phyloP scores from a whole-genome alignment of 2,113 vertebrate species.

The Phodopus roborovskii region DNA sequence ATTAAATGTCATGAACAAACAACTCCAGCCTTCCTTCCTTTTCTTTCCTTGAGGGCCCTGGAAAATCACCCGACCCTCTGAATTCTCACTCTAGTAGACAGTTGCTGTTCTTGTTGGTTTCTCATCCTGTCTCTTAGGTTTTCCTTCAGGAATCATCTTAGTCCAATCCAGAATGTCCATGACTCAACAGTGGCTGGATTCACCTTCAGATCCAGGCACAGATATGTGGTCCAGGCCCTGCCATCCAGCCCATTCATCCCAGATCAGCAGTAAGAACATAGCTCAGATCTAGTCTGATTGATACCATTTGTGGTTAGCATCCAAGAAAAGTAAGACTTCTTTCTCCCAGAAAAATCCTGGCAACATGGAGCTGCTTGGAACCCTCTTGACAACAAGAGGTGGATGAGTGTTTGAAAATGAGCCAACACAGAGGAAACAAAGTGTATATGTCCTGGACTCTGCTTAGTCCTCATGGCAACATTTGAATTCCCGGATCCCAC shows the following conservation, averaged over 20 bases:
- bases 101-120: neutral
- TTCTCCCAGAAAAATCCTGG: neutral
- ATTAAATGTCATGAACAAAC: neutral
- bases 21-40: neutral
- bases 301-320: neutral
- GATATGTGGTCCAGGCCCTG: neutral
- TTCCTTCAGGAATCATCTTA: neutral
- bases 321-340: neutral
- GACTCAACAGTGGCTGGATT: neutral
- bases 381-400: neutral
- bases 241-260: neutral
- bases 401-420: neutral
- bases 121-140: neutral
- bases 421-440: neutral
- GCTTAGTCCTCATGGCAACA: neutral
- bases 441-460: neutral
- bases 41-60: neutral
- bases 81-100: neutral
- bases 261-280: neutral
- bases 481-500: neutral
- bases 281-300: neutral
- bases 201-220: neutral
- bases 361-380: neutral
- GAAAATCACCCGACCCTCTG: neutral
- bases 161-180: neutral